Conservation (phyloP, 2,888 invertebrate genomes). For the Ennomos fuscantarius region DNA sequence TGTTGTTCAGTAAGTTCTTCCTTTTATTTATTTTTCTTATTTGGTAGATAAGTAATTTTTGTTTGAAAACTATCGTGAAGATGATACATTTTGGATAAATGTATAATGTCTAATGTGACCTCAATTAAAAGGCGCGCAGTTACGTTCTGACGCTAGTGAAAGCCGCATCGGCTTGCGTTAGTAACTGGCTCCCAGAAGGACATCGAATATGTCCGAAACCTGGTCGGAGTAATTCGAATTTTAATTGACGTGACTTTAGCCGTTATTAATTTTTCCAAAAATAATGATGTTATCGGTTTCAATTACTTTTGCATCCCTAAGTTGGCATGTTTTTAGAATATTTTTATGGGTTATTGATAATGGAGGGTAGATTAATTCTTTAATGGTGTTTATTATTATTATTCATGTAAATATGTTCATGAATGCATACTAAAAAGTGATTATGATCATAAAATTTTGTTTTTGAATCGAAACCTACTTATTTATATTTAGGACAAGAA, state of each 20-base stretch:
- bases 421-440: neutral
- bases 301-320: conserved; percentile 12
- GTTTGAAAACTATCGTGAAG: too few species aligned
- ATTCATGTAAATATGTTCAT: conserved; percentile 12
- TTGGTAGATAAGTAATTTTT: too few species aligned
- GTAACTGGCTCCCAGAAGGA: too few species aligned
- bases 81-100: too few species aligned
- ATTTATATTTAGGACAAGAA: conserved; percentile 10
- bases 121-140: too few species aligned
- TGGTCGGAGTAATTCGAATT: too few species aligned
- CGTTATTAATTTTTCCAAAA: too few species aligned
- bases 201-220: too few species aligned
- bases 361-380: conserved; percentile 20
- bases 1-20: conserved; percentile 32
- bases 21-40: conserved; percentile 12
- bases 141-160: too few species aligned
- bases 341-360: conserved; percentile 14
- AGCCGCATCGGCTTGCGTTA: too few species aligned
- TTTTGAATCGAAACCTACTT: conserved; percentile 10
- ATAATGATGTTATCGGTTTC: conserved; percentile 7
- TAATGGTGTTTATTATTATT: conserved; percentile 15
- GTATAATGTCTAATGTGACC: too few species aligned
- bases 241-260: too few species aligned
- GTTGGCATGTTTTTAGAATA: conserved; percentile 33
- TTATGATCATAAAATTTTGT: conserved; percentile 16